Evolutionary conservation across 1,140 invertebrate genomes (phyloP), one percentile per base, ranked within the genome.

Genomic region (Mycetomoellerius zeteki): DNA sequence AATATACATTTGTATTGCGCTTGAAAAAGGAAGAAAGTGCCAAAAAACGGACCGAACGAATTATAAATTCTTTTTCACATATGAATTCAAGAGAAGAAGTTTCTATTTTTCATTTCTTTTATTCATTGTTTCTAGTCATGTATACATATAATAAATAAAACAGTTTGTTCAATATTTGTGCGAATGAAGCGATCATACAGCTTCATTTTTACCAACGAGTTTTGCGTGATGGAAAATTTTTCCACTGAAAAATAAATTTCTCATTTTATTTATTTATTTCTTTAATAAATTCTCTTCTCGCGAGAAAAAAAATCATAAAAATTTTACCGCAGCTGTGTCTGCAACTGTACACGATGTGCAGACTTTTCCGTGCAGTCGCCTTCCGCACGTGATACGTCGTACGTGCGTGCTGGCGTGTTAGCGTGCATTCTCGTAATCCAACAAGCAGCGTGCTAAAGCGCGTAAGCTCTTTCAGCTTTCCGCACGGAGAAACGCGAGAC

Each of bases 401-500:
- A 84, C 37, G 80, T 84, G 80, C 80, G 54, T 80, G 47, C 47
- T 80, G 47, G 47, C 47, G 62, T 80, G 60, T 80, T 62, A 27
- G 30, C 73, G 30, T 62, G 69, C 37, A 47, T 27, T 19, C 69
- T 24, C 54, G 43, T 84, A 75, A 84, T 84, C 80, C 27, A 8
- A 37, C 30, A 84, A 47, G 14, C 69, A 30, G 14, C 37, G 71
- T 62, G 52, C 54, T 84, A 84, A 84, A 75, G 80, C 80, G 80
- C 80, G 67, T 84, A 84, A 84, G 80, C 80, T 84, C 54, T 33
- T 52, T 73, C 24, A 73, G 80, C 80, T 58, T 73, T 60, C 67
- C 67, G 27, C 80, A 73, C 67, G 67, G 37, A 82, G 54, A 33
- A 47, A 8, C 27, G 37, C 27, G 37, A 60, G 56, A 62, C 1